Percentiles rank a stretch among this genome's conserved stretches.
phyloP scores from a whole-genome alignment of 2,888 invertebrate species.

The Marasmarcha lunaedactyla region DNA sequence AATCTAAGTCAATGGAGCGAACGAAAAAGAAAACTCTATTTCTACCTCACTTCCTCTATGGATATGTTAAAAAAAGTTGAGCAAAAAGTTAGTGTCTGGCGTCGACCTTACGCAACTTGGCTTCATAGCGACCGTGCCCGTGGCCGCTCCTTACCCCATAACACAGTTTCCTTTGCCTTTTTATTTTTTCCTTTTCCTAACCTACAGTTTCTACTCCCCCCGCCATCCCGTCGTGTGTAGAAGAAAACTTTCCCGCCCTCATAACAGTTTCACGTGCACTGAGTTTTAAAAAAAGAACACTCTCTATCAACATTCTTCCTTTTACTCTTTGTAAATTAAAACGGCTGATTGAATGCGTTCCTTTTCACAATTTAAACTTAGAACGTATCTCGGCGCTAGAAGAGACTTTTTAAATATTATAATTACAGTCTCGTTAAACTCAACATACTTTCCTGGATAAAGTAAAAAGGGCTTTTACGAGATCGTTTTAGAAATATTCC shows the following conservation, averaged over 20 bases:
- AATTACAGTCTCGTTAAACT: conserved; percentile 53
- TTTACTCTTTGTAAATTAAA: background rate
- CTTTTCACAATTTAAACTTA: background rate
- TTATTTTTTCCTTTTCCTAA: conserved; percentile 22
- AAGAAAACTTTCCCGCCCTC: conserved; percentile 11
- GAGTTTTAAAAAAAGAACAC: background rate
- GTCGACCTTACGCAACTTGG: conserved; percentile 57
- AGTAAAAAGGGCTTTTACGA: conserved; percentile 42
- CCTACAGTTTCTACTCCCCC: conserved; percentile 25
- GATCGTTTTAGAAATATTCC: conserved; percentile 7
- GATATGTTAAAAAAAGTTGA: conserved; percentile 7
- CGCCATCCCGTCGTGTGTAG: conserved; percentile 29
- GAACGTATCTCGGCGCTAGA: background rate
- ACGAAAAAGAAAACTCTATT: background rate
- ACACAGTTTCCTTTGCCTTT: conserved; percentile 54
- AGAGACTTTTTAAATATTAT: conserved; percentile 1
- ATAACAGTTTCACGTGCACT: conserved; percentile 10
- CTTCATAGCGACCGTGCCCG: conserved; percentile 60
- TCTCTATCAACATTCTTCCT: background rate
- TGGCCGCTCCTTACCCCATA: conserved; percentile 65
- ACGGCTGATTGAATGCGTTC: conserved; percentile 1
- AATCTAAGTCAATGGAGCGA: too few species aligned
- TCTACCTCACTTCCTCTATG: conserved; percentile 9
- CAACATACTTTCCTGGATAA: conserved; percentile 40
- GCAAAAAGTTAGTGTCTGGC: conserved; percentile 9